These are phyloP conservation scores for Acipenser transmontanus DNA, from an alignment of 2,797 vertebrate genomes.

Conservation along the genomic window DNA sequence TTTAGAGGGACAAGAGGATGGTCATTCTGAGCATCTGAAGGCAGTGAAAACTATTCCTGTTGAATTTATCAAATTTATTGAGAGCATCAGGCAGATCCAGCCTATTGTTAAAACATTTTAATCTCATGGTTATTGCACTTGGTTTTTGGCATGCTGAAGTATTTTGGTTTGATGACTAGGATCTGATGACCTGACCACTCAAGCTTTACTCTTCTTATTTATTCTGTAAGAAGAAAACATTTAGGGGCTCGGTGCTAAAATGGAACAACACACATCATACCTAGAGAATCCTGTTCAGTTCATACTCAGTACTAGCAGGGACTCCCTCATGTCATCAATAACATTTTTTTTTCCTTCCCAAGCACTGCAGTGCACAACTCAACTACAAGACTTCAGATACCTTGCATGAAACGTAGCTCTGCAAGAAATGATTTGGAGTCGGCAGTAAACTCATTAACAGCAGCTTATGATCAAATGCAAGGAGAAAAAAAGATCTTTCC, in stretches of 20 bases:
- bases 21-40: slow-evolving; percentile 36
- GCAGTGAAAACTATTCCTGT: slow-evolving; percentile 44
- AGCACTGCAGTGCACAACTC: slow-evolving; percentile 4
- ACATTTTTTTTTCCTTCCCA: slow-evolving; percentile 20
- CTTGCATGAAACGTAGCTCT: slow-evolving; percentile 29
- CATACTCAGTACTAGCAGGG: background rate
- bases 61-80: slow-evolving; percentile 65
- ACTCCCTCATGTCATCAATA: background rate
- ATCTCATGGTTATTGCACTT: too few species aligned
- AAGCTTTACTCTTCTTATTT: too few species aligned
- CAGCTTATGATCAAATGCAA: slow-evolving; percentile 32
- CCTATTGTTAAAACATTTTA: slow-evolving; percentile 37
- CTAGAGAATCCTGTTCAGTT: too few species aligned
- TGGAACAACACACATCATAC: too few species aligned
- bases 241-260: too few species aligned
- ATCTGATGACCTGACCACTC: too few species aligned
- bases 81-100: slow-evolving; percentile 57
- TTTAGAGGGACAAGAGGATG: slow-evolving; percentile 29
- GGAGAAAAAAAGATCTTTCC: slow-evolving; percentile 19
- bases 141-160: too few species aligned
- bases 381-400: slow-evolving; percentile 27
- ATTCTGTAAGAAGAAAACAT: too few species aligned
- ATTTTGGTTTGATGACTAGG: too few species aligned
- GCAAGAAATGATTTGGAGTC: slow-evolving; percentile 53
- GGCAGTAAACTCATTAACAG: slow-evolving; percentile 56